These are phyloP conservation scores for Acanthopagrus latus DNA, from an alignment of 2,797 vertebrate species.

Conservation along the genomic window DNA sequence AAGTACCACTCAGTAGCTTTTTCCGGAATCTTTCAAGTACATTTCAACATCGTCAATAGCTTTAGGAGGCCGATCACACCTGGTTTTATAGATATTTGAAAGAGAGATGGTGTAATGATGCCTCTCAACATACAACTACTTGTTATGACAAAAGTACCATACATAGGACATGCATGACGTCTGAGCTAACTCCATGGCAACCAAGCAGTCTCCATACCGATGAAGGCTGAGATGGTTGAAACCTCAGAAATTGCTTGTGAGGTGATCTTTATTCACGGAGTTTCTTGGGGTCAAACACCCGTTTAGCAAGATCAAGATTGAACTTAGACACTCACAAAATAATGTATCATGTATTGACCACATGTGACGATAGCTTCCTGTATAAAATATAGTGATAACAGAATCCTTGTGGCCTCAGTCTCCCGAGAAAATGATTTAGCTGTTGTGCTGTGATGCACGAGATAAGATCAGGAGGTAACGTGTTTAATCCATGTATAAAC, in stretches of 20 bases:
- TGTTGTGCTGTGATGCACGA: not conserved
- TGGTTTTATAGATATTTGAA: not conserved
- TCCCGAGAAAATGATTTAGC: not conserved
- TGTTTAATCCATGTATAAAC: conserved; percentile 1
- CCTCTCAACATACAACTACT: not conserved
- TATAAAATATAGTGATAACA: not conserved
- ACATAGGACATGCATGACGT: not conserved
- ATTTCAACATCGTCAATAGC: not conserved
- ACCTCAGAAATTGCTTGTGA: too few relatives aligned
- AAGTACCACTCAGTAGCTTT: not conserved
- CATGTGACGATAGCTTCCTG: too few relatives aligned
- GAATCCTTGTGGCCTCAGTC: not conserved
- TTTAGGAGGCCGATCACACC: not conserved
- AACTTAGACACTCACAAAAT: not conserved
- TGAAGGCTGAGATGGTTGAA: not conserved
- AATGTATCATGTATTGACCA: not conserved
- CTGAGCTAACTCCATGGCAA: not conserved
- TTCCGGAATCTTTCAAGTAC: not conserved
- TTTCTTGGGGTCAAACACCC: not conserved
- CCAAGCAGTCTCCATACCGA: not conserved
- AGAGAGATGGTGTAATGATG: not conserved
- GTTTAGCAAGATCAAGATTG: not conserved
- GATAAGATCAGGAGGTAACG: not conserved
- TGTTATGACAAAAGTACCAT: not conserved
- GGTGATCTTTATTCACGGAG: not conserved